Conservation (phyloP, 2,888 invertebrate species). For the Synergus laeviventris region DNA sequence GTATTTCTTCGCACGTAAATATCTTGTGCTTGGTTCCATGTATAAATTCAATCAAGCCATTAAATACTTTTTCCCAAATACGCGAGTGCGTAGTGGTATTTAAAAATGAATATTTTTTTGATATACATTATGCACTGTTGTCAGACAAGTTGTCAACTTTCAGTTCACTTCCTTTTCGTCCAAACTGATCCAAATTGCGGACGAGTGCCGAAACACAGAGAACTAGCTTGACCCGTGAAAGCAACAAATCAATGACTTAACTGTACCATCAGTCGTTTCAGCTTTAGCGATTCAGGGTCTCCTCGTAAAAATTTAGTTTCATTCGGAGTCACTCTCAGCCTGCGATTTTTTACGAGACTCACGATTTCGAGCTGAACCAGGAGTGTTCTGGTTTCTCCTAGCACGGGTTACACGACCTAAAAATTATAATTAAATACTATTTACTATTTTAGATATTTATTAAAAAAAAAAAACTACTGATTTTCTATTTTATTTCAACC, state of each 20-base stretch:
- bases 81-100: neutral
- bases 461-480: neutral
- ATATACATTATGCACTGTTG: conserved; percentile 53
- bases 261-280: conserved; percentile 38
- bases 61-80: conserved; percentile 40
- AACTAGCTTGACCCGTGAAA: conserved; percentile 31
- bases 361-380: conserved; percentile 52
- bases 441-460: neutral
- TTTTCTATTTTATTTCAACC: neutral
- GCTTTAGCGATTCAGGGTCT: conserved; percentile 39
- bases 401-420: conserved; percentile 57
- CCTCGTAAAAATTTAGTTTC: conserved; percentile 44
- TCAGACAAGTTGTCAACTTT: conserved; percentile 44
- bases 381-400: conserved; percentile 47
- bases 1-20: conserved; percentile 44
- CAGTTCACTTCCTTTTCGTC: conserved; percentile 22
- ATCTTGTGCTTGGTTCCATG: conserved; percentile 36
- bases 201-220: conserved; percentile 12
- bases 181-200: conserved; percentile 3
- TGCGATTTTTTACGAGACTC: conserved; percentile 53
- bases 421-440: neutral
- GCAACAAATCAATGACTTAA: conserved; percentile 37
- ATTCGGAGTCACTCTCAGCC: conserved; percentile 59
- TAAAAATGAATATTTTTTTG: conserved; percentile 47
- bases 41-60: conserved; percentile 39